phyloP scores from a whole-genome alignment of 2,113 vertebrate species.

The Vanacampus margaritifer region DNA sequence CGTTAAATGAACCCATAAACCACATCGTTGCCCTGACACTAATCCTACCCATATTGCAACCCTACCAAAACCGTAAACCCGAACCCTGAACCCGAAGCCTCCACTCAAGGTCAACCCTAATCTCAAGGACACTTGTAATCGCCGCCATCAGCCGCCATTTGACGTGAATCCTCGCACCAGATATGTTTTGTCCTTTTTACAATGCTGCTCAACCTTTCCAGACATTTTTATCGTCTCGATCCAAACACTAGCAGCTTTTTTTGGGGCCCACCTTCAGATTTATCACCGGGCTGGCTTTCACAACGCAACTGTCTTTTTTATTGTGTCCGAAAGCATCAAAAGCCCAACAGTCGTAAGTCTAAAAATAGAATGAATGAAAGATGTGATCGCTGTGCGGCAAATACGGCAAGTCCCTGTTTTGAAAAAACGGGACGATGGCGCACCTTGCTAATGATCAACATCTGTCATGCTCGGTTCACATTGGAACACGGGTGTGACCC shows the following conservation, averaged over 20 bases:
- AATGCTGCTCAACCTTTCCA: constrained; percentile 50
- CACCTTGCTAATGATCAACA: constrained; percentile 20
- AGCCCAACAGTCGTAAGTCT: neutral
- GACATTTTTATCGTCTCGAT: constrained; percentile 41
- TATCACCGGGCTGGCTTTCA: neutral
- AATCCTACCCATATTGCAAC: too few species aligned
- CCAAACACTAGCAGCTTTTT: constrained; percentile 24
- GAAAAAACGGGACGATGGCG: constrained; percentile 11
- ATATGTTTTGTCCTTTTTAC: constrained; percentile 31
- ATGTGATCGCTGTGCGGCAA: constrained; percentile 22
- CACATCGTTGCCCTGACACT: too few species aligned
- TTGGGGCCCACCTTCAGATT: neutral
- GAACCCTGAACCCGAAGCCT: too few species aligned
- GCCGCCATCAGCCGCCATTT: constrained; percentile 41
- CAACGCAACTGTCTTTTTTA: constrained; percentile 4
- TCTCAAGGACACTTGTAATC: constrained; percentile 34
- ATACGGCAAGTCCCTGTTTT: constrained; percentile 12
- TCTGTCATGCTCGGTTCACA: neutral
- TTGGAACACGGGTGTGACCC: neutral
- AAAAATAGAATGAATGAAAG: constrained; percentile 14
- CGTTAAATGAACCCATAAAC: too few species aligned
- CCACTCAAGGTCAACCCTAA: neutral
- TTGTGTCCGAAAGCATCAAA: constrained; percentile 3
- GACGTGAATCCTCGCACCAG: constrained; percentile 46
- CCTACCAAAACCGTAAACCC: too few species aligned